phyloP scores from a whole-genome alignment of 2,113 vertebrate species.

The Bos indicus region DNA sequence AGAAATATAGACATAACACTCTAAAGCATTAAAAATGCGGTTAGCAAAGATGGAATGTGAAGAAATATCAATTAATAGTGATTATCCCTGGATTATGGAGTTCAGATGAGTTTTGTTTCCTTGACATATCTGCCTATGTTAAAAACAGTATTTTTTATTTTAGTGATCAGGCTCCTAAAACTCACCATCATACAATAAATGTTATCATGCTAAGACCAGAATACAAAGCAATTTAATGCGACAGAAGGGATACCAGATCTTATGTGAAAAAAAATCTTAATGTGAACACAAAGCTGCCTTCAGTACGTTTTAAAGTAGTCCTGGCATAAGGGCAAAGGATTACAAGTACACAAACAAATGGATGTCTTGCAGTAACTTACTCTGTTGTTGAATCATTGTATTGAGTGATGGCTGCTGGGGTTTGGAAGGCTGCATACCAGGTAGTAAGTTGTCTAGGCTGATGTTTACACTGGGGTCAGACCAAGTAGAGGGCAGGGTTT shows the following conservation, averaged over 20 bases:
- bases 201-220: neutral
- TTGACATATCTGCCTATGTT: neutral
- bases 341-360: neutral
- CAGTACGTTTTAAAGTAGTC: neutral
- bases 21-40: neutral
- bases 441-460: constrained; percentile 95
- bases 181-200: neutral
- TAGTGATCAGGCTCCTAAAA: neutral
- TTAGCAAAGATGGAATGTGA: neutral
- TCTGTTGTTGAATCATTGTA: constrained; percentile 96
- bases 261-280: neutral
- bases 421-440: constrained; percentile 93
- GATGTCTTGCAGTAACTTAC: constrained; percentile 76
- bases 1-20: neutral
- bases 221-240: neutral
- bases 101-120: neutral
- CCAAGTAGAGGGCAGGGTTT: constrained; percentile 95
- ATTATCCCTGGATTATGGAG: neutral
- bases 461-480: constrained; percentile 96
- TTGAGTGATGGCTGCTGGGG: constrained; percentile 93
- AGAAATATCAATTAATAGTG: neutral
- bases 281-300: neutral
- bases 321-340: neutral
- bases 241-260: neutral
- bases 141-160: constrained; percentile 15